A percentile compares a stretch with the other conserved stretches of the same genome.
Conservation (phyloP, 1,140 invertebrate genomes). For the Drosophila lini region DNA sequence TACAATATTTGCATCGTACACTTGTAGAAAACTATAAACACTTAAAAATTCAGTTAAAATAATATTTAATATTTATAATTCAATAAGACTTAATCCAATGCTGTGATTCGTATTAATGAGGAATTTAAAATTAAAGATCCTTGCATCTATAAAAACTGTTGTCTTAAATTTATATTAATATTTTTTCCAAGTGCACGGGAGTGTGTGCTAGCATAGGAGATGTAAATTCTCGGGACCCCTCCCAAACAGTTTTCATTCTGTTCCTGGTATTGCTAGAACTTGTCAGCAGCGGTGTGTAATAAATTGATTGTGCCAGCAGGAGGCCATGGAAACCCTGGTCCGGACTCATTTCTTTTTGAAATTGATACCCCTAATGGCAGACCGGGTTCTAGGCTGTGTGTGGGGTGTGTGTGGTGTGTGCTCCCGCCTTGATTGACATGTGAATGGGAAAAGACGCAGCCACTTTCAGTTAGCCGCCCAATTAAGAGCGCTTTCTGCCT, state of each 20-base stretch:
- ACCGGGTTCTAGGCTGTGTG: slow-evolving; percentile 15
- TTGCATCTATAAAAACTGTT: neutral
- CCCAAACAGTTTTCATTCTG: slow-evolving; percentile 17
- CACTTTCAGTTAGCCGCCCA: slow-evolving; percentile 82
- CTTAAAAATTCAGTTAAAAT: neutral
- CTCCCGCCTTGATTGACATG: slow-evolving; percentile 72
- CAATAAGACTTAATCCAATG: neutral
- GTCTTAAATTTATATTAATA: neutral
- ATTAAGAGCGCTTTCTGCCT: slow-evolving; percentile 80
- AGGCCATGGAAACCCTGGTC: slow-evolving; percentile 26
- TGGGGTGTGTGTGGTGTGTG: slow-evolving; percentile 32
- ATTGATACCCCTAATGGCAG: slow-evolving; percentile 70
- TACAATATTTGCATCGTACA: slow-evolving; percentile 71
- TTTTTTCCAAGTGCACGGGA: slow-evolving; percentile 19
- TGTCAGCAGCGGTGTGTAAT: slow-evolving; percentile 75
- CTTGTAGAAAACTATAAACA: neutral
- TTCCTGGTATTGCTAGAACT: slow-evolving; percentile 59
- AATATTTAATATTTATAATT: neutral
- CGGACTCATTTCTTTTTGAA: slow-evolving; percentile 60
- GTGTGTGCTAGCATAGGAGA: slow-evolving; percentile 16
- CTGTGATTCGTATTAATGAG: neutral
- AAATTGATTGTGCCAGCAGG: slow-evolving; percentile 79
- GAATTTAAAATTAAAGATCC: neutral
- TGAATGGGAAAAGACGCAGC: slow-evolving; percentile 77
- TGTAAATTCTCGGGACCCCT: slow-evolving; percentile 41